phyloP scores from a whole-genome alignment of 2,797 vertebrate species.

The Lateolabrax maculatus region DNA sequence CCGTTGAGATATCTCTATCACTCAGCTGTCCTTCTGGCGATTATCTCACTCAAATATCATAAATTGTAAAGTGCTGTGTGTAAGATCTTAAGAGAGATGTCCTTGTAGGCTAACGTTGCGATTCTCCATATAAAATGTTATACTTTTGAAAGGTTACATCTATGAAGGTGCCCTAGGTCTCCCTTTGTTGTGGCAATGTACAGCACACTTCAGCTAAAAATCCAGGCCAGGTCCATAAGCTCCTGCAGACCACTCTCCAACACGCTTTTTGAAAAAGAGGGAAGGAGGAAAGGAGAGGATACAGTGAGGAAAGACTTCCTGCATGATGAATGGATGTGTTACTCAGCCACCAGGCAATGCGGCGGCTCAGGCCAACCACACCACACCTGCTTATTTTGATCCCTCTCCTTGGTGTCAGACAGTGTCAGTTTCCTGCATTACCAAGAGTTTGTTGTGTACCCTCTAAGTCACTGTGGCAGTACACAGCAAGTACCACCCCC shows the following conservation, averaged over 20 bases:
- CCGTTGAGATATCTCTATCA: conserved; percentile 60
- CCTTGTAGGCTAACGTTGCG: conserved; percentile 16
- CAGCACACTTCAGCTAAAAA: conserved; percentile 10
- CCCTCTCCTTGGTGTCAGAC: conserved; percentile 17
- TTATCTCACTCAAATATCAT: conserved; percentile 59
- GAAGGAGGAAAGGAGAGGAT: conserved; percentile 2
- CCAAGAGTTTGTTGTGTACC: conserved; percentile 1
- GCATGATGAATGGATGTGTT: conserved; percentile 53
- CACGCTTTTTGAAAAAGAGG: conserved; percentile 9
- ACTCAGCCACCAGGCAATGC: conserved; percentile 31
- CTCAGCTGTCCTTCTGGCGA: conserved; percentile 40
- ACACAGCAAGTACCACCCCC: neutral
- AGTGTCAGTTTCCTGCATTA: conserved; percentile 11
- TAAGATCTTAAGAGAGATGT: conserved; percentile 31
- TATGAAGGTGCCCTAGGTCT: conserved; percentile 3
- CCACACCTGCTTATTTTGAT: conserved; percentile 48
- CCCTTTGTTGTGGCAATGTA: neutral
- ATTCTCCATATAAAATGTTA: conserved; percentile 17
- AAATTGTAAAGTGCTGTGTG: conserved; percentile 17
- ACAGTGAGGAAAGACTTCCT: conserved; percentile 4
- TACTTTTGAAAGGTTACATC: conserved; percentile 39
- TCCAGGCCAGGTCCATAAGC: conserved; percentile 29
- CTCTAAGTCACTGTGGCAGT: neutral
- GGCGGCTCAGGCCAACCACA: conserved; percentile 25
- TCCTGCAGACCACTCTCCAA: neutral